Evolutionary conservation across 1,140 invertebrate species (phyloP), one percentile per base, ranked within the genome.

Genomic region (Anoplophora glabripennis): DNA sequence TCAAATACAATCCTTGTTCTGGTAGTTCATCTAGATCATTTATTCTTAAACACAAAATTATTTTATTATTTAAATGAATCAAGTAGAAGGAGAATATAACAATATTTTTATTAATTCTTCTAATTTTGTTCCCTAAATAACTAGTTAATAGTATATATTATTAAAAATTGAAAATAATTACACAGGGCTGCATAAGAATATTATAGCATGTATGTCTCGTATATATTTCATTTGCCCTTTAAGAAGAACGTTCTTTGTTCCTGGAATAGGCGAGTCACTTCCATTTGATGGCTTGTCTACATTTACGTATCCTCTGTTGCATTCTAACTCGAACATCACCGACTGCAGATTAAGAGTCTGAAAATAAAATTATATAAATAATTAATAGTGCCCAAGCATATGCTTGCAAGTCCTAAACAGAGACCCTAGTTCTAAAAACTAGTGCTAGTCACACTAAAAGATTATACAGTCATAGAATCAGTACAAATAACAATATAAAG

Each of bases 191-290:
- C 91, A 93, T 0, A 94, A 78, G 70, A 92, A 95, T 46, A 92
- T 85, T 5, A 94, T 82, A 0, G 84, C 82, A 53, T 90, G 84
- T 14, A 90, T 84, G 58, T 93, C 89, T 42, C 86, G 81, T 1
- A 94, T 78, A 63, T 87, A 86, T 71, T 89, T 86, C 83, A 94
- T 92, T 67, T 93, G 90, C 21, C 92, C 92, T 67, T 91, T 89
- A 0, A 91, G 76, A 8, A 91, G 71, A 18, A 90, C 84, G 47
- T 86, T 85, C 56, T 66, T 70, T 4, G 47, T 48, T 9, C 53
- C 51, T 10, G 28, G 7, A 17, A 51, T 34, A 7, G 57, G 15
- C 8, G 53, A 49, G 3, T 38, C 15, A 11, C 12, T 34, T 63
- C 51, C n/a, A 9, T 10, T 61, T 60, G 18, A 35, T 60, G 5